Conservation (phyloP, 2,888 invertebrate species). For the Lochmaea capreae region DNA sequence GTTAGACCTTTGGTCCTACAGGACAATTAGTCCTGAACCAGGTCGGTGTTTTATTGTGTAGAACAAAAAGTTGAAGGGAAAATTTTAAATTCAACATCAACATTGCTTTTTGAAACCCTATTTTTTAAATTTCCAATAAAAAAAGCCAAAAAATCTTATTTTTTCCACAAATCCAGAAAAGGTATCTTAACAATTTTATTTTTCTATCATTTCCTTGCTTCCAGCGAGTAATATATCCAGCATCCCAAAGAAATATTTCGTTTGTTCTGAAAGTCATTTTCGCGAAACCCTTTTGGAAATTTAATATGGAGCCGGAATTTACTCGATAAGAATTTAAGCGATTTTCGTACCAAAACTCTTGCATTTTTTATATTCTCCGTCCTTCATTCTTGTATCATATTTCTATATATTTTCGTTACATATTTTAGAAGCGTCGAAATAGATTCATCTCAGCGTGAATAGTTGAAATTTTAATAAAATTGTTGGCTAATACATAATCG, state of each 20-base stretch:
- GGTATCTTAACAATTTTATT: not conserved
- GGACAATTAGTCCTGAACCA: too few relatives aligned
- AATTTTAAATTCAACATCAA: too few relatives aligned
- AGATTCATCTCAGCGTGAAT: too few relatives aligned
- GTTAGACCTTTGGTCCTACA: too few relatives aligned
- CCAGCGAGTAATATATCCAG: slow-evolving; percentile 1
- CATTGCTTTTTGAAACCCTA: too few relatives aligned
- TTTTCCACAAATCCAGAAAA: not conserved
- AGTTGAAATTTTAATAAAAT: too few relatives aligned
- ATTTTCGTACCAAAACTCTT: not conserved
- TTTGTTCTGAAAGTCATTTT: slow-evolving; percentile 1
- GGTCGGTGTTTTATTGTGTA: too few relatives aligned
- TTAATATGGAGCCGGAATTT: not conserved
- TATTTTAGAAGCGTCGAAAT: not conserved
- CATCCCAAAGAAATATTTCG: not conserved
- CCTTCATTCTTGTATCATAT: not conserved
- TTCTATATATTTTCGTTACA: not conserved
- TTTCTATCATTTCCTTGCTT: not conserved
- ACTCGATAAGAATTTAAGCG: not conserved
- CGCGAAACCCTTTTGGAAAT: slow-evolving; percentile 1
- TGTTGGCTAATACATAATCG: too few relatives aligned
- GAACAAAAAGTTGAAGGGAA: too few relatives aligned
- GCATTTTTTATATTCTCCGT: not conserved
- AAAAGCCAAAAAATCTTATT: not conserved
- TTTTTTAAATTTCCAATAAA: too few relatives aligned